Evolutionary conservation across 1,140 invertebrate genomes (phyloP).

Genomic region (Diabrotica undecimpunctata): DNA sequence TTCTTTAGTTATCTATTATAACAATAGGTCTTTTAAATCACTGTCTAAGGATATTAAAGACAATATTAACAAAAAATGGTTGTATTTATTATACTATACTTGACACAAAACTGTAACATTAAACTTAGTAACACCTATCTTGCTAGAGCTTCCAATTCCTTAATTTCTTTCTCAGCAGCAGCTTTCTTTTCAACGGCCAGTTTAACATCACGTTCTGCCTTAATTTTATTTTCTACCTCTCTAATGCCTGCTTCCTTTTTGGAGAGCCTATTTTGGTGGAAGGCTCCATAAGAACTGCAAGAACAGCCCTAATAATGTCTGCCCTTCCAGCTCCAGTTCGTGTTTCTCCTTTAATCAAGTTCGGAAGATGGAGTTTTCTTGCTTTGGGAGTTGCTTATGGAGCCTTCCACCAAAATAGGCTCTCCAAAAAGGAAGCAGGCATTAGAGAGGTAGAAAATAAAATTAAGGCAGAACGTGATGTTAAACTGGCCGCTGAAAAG

Average conservation of each 20-base stretch:
- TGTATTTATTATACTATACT: too few relatives aligned
- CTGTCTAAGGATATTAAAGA: too few relatives aligned
- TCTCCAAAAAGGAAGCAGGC: conserved; percentile 63
- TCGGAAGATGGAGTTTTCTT: conserved; percentile 70
- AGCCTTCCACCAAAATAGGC: conserved; percentile 62
- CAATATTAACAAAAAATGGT: too few relatives aligned
- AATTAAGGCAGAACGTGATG: conserved; percentile 64
- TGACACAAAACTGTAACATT: too few relatives aligned
- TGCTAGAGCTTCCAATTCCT: conserved; percentile 39
- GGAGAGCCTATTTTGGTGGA: conserved; percentile 63
- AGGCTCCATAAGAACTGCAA: conserved; percentile 56
- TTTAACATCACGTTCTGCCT: conserved; percentile 64
- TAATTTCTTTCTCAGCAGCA: conserved; percentile 48
- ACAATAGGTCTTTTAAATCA: too few relatives aligned
- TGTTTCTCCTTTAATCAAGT: conserved; percentile 71
- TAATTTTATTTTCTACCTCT: conserved; percentile 63
- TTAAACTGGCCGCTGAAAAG: conserved; percentile 66
- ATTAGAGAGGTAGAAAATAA: conserved; percentile 62
- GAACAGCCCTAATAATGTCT: conserved; percentile 6
- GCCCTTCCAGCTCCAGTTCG: conserved; percentile 58
- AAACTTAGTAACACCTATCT: conserved; percentile 25
- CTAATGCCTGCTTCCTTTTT: conserved; percentile 63
- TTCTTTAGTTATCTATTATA: too few relatives aligned
- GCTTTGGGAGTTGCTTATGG: conserved; percentile 65
- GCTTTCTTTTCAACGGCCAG: conserved; percentile 63